Evolutionary conservation across 2,797 vertebrate genomes (phyloP).

Genomic region (Tympanoctomys barrerae): DNA sequence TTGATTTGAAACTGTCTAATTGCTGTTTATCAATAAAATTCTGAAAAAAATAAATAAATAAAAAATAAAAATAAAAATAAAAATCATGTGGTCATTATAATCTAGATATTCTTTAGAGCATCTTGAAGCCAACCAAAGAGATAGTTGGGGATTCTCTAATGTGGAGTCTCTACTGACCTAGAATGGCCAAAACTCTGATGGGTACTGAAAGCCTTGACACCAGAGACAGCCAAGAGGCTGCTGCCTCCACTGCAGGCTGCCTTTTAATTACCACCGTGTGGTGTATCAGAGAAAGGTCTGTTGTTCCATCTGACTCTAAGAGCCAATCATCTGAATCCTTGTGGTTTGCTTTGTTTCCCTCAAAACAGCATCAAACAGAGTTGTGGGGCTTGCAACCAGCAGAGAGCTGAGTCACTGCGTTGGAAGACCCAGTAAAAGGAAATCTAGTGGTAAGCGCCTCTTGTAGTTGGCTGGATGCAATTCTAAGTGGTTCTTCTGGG

Average conservation of each 20-base stretch:
- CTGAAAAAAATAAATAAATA: too few species aligned
- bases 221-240: background rate
- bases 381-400: background rate
- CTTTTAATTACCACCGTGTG: background rate
- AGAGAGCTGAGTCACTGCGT: background rate
- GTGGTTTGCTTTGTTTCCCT: slow-evolving; percentile 15
- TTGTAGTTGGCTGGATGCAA: background rate
- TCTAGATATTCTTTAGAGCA: background rate
- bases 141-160: too few species aligned
- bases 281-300: background rate
- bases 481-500: slow-evolving; percentile 22
- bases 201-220: background rate
- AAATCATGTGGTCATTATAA: background rate
- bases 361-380: slow-evolving; percentile 2
- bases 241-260: background rate
- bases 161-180: background rate
- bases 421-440: background rate
- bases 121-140: background rate
- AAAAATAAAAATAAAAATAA: too few species aligned
- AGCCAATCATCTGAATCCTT: background rate
- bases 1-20: too few species aligned
- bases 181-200: background rate
- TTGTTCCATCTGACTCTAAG: background rate
- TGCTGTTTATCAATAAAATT: too few species aligned
- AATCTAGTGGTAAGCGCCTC: background rate